A percentile compares a stretch with the other conserved stretches of the same genome.
Conservation (phyloP, 2,888 invertebrate species). For the Coelopa pilipes region DNA sequence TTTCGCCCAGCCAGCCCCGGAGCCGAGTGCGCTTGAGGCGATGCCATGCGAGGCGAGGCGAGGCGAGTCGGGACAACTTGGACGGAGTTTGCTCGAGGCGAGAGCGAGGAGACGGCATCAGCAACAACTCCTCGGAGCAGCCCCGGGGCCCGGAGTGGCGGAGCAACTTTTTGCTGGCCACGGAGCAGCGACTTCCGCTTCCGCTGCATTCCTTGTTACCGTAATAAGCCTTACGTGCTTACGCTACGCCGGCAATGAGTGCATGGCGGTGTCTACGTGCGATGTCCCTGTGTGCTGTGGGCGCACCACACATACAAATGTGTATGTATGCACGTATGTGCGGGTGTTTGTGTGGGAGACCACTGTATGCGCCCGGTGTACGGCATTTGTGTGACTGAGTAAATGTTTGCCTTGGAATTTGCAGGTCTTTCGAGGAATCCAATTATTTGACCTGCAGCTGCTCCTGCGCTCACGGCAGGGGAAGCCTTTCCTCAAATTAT, state of each 20-base stretch:
- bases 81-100: no score
- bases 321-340: slow-evolving; percentile 3
- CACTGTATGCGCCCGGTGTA: no score
- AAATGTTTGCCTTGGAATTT: slow-evolving; percentile 5
- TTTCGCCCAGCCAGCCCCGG: no score
- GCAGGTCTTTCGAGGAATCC: slow-evolving; percentile 9
- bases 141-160: no score
- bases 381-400: background rate
- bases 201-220: slow-evolving; percentile 8
- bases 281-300: background rate
- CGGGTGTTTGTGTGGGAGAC: no score
- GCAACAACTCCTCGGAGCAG: no score
- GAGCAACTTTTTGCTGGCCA: no score
- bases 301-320: background rate
- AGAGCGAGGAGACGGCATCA: no score
- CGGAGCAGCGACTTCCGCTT: slow-evolving; percentile 5
- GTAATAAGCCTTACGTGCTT: slow-evolving; percentile 24
- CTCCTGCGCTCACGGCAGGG: background rate
- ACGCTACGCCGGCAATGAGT: background rate
- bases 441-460: slow-evolving; percentile 13
- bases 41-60: no score
- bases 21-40: no score
- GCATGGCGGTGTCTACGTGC: background rate
- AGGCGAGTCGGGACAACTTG: no score
- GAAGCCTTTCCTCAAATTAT: no score